These are phyloP conservation scores for Bolinopsis microptera DNA, from an alignment of 37 sponge, comb jelly and placozoan genomes.

Conservation along the genomic window DNA sequence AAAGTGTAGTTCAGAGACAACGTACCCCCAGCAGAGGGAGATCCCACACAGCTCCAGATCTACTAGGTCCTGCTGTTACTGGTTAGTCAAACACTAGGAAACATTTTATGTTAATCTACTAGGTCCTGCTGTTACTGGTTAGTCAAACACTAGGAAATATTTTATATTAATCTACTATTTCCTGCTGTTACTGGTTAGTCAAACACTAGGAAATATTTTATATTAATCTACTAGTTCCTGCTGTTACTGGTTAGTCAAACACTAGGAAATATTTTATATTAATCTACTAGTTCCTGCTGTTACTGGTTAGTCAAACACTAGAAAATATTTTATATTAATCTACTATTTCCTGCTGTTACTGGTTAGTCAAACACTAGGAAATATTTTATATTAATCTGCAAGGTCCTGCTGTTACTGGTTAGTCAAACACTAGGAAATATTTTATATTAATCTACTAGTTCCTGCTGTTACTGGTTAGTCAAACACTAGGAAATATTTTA, in stretches of 20 bases:
- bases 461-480: too few species aligned
- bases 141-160: neutral
- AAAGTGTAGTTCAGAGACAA: neutral
- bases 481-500: too few species aligned
- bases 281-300: neutral
- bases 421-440: too few species aligned
- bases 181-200: constrained; percentile 31
- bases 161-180: neutral
- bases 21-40: constrained; percentile 45
- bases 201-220: neutral
- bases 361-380: too few species aligned
- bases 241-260: too few species aligned
- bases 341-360: too few species aligned
- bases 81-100: constrained; percentile 21
- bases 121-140: neutral
- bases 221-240: too few species aligned
- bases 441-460: too few species aligned
- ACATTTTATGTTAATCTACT: neutral
- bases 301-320: neutral
- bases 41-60: constrained; percentile 48
- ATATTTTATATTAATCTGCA: too few species aligned
- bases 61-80: constrained; percentile 34
- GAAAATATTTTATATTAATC: too few species aligned
- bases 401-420: too few species aligned
- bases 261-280: neutral